Evolutionary conservation across 2,888 invertebrate genomes (phyloP), one percentile per base, ranked within the genome.

Genomic region (Melikaiella ostensackeni): DNA sequence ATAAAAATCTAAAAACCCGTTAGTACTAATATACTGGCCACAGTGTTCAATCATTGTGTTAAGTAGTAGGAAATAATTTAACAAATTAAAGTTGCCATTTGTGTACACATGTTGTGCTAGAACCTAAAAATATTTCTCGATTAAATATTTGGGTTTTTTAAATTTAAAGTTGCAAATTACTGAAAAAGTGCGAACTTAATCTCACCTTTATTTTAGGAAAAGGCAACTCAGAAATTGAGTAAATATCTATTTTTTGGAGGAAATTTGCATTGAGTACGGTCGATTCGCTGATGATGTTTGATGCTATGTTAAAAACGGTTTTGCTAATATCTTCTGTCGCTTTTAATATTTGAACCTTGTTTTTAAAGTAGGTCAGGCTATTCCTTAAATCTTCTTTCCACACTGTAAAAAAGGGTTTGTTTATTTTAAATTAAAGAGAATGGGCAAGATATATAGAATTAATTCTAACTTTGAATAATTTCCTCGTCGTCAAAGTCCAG

Each of bases 201-300:
- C 57, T 16, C 85, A 90, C 90, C 81, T 88, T 86, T 46, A 83
- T 78, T 30, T 89, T 84, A 35, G 87, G 86, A 16, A 87, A 79
- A 35, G 88, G 79, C 13, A 85, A 78, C 82, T 86, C 84, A 27
- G 84, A 84, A 74, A 89, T 75, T 57, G 76, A 35, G 19, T 84
- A 79, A 24, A 75, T 80, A 76, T 87, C 78, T 24, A 90, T 77
- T 33, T 75, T 80, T 62, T 84, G 82, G 61, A 89, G 78, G 35
- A 82, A 82, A 21, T 81, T 81, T n/a, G 79, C 84, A 81, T 89
- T 85, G 46, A 90, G 82, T 27, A 78, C 79, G 57, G 84, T 85
- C 19, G 80, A 75, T 79, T 86, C 83, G 5, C 77, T 85, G 16
- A 78, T 81, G 33, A 86, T 79, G 77, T 84, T 88, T 7, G 64